Evolutionary conservation across 2,797 vertebrate species (phyloP).

Genomic region (Labeo calbasu): DNA sequence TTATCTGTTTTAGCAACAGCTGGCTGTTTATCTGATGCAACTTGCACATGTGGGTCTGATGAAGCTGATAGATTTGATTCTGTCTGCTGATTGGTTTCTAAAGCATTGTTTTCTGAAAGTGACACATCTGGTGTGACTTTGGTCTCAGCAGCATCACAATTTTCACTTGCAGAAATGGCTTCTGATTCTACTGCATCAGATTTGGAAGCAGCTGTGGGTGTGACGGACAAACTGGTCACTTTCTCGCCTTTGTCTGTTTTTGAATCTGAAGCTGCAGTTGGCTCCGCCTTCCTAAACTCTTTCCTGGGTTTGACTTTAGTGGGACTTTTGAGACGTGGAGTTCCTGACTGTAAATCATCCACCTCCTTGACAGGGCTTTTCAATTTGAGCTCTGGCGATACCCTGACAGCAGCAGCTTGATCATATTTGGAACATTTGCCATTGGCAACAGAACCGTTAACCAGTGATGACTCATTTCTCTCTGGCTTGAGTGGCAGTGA

Average conservation of each 20-base stretch:
- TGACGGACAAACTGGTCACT: neutral
- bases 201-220: slow-evolving; percentile 9
- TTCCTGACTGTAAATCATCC: slow-evolving; percentile 45
- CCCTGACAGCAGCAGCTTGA: slow-evolving; percentile 45
- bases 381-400: slow-evolving; percentile 50
- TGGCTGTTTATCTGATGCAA: neutral
- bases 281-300: slow-evolving; percentile 43
- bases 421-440: slow-evolving; percentile 48
- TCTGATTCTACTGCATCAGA: slow-evolving; percentile 18
- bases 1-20: slow-evolving; percentile 13
- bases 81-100: neutral
- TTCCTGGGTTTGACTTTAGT: slow-evolving; percentile 63
- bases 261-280: slow-evolving; percentile 41
- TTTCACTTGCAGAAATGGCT: slow-evolving; percentile 11
- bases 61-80: neutral
- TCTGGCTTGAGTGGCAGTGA: slow-evolving; percentile 64
- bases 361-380: slow-evolving; percentile 65
- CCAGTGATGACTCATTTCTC: slow-evolving; percentile 56
- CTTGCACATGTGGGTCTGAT: neutral
- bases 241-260: slow-evolving; percentile 28
- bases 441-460: slow-evolving; percentile 62
- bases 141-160: neutral
- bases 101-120: neutral
- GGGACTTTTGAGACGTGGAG: slow-evolving; percentile 60
- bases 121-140: neutral